phyloP scores from a whole-genome alignment of 2,888 invertebrate species.

The Nesidiocoris tenuis region DNA sequence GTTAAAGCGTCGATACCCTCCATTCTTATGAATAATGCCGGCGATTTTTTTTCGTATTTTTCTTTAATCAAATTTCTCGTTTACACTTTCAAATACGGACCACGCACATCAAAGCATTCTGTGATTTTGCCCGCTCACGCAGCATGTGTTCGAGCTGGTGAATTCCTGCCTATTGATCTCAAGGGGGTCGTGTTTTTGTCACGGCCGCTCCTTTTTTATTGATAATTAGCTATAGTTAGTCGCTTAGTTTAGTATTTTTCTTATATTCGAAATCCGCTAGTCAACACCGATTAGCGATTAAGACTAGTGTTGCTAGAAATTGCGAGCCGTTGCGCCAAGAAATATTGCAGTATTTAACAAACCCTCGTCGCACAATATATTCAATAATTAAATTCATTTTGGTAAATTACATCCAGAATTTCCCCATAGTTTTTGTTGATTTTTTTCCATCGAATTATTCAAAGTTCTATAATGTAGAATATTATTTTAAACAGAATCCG shows the following conservation, averaged over 20 bases:
- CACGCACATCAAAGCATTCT: conserved; percentile 50
- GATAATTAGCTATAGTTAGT: not conserved
- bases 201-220: conserved; percentile 20
- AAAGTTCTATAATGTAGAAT: too few relatives aligned
- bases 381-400: too few relatives aligned
- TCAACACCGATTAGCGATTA: conserved; percentile 26
- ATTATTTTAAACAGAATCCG: too few relatives aligned
- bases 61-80: too few relatives aligned
- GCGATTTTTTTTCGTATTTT: too few relatives aligned
- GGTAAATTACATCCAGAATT: too few relatives aligned
- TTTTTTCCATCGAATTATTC: too few relatives aligned
- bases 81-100: conserved; percentile 45
- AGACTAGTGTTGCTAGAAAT: conserved; percentile 24
- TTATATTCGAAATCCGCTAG: conserved; percentile 32
- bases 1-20: too few relatives aligned
- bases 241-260: conserved; percentile 22
- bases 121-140: conserved; percentile 48
- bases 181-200: conserved; percentile 11
- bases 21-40: too few relatives aligned
- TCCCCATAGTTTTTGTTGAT: too few relatives aligned
- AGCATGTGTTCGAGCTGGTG: conserved; percentile 41
- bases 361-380: too few relatives aligned
- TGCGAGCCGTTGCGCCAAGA: not conserved
- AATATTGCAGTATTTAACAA: not conserved
- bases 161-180: conserved; percentile 49